These are phyloP conservation scores for Vulpes lagopus DNA, from an alignment of 2,113 vertebrate species.

Conservation along the genomic window DNA sequence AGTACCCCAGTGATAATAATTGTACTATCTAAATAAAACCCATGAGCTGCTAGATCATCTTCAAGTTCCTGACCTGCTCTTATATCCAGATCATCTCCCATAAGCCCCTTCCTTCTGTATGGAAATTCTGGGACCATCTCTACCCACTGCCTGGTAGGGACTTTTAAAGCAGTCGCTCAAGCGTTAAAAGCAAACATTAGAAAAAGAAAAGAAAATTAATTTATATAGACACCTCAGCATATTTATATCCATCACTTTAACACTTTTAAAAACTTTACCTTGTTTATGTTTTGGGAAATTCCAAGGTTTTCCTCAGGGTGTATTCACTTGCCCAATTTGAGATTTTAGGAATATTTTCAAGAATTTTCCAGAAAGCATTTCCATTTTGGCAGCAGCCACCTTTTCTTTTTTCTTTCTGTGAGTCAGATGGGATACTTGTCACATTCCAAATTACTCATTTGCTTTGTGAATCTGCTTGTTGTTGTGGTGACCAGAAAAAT, in stretches of 20 bases:
- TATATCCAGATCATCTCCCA: neutral
- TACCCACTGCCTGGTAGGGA: neutral
- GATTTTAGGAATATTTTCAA: constrained; percentile 77
- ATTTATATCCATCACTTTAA: constrained; percentile 44
- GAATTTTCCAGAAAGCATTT: constrained; percentile 73
- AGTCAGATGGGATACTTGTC: constrained; percentile 73
- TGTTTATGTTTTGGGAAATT: constrained; percentile 71
- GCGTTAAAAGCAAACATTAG: neutral
- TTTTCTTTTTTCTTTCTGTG: constrained; percentile 57
- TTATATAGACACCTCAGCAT: neutral
- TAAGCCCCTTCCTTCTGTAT: neutral
- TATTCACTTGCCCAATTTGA: constrained; percentile 66
- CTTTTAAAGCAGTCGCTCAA: constrained; percentile 43
- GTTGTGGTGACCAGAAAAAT: constrained; percentile 58
- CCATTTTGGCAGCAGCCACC: constrained; percentile 44
- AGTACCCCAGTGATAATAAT: neutral
- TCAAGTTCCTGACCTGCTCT: neutral
- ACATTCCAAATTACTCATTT: constrained; percentile 66
- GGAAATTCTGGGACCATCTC: constrained; percentile 23
- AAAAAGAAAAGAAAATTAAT: neutral
- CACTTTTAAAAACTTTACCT: neutral
- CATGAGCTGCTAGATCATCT: neutral
- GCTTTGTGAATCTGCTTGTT: constrained; percentile 65
- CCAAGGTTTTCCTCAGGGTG: constrained; percentile 46
- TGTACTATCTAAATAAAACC: neutral